Evolutionary conservation across 1,140 invertebrate genomes (phyloP), one percentile per base, ranked within the genome.

Genomic region (Leptonema lineaticorne): DNA sequence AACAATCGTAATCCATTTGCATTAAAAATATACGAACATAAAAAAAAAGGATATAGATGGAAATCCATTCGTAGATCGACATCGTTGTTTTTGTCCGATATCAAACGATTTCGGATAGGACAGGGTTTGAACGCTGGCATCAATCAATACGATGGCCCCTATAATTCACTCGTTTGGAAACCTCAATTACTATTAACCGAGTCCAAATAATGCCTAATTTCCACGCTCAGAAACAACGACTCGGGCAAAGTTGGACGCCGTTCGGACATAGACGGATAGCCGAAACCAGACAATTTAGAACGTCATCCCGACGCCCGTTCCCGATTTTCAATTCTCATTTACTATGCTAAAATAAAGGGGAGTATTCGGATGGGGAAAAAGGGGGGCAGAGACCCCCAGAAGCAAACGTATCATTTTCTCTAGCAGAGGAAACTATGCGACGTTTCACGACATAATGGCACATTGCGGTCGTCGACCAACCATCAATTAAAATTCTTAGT

Each of bases 141-240:
- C 57, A 28, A 59, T 59, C 57, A 59, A 28, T 28, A 59, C 14
- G 57, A 59, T 59, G 30, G 57, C 57, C 57, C 9, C 57, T 9
- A 59, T 59, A 59, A 59, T 8, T 59, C 57, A 59, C 57, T 20
- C 26, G 18, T 53, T 20, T 26, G 4, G 48, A 18, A 20, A 11
- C 14, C 57, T 59, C 57, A 28, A 59, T 59, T 59, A 28, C 57
- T 29, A 59, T 59, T 59, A 59, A 24, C 57, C 57, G 48, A 53
- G 50, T 59, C 28, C 57, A 28, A 59, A 29, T 18, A 59, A 33
- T 16, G 57, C 57, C 57, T 59, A 59, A 59, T 59, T 59, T 59
- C 24, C 16, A 37, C 45, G 45, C 45, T 48, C 16, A 48, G 6
- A 16, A 48, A 2, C 48, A 11, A 41, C 37, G 37, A 41, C 48